Conservation (phyloP, 2,888 invertebrate species). For the Sesamia inferens region DNA sequence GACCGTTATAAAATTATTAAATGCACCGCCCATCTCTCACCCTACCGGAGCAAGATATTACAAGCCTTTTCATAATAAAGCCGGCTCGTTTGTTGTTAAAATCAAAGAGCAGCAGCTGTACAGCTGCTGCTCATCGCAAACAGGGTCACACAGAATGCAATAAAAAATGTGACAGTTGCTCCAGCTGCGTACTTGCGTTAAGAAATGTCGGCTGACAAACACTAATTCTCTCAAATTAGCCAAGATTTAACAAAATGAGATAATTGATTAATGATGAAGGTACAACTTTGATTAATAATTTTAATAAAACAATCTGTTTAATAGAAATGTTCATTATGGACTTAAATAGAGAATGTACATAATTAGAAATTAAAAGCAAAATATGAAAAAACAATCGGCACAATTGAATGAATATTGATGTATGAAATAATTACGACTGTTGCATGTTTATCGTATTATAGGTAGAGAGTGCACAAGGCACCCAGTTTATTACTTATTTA, state of each 20-base stretch:
- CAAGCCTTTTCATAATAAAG: conserved; percentile 57
- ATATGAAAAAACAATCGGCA: conserved; percentile 45
- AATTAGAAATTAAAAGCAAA: conserved; percentile 67
- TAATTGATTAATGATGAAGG: conserved; percentile 2
- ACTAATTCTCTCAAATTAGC: conserved; percentile 44
- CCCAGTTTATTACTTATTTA: not conserved
- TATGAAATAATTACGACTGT: conserved; percentile 41
- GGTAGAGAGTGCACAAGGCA: conserved; percentile 4
- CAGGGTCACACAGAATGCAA: conserved; percentile 71
- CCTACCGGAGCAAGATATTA: conserved; percentile 67
- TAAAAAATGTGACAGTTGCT: conserved; percentile 73
- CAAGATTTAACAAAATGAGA: conserved; percentile 7
- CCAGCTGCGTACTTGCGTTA: conserved; percentile 67
- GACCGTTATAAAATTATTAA: conserved; percentile 66
- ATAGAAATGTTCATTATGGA: conserved; percentile 25
- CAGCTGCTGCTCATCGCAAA: conserved; percentile 81
- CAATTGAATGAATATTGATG: conserved; percentile 55
- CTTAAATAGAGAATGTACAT: conserved; percentile 59
- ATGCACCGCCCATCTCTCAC: conserved; percentile 71
- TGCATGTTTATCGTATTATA: conserved; percentile 24
- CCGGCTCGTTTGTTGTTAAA: conserved; percentile 64
- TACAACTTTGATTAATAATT: conserved; percentile 18
- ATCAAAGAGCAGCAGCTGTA: conserved; percentile 81
- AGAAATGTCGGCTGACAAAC: conserved; percentile 66
- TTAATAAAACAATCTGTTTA: not conserved